Conservation (phyloP, 2,888 invertebrate genomes). For the Ptycholaimellus sp. region DNA sequence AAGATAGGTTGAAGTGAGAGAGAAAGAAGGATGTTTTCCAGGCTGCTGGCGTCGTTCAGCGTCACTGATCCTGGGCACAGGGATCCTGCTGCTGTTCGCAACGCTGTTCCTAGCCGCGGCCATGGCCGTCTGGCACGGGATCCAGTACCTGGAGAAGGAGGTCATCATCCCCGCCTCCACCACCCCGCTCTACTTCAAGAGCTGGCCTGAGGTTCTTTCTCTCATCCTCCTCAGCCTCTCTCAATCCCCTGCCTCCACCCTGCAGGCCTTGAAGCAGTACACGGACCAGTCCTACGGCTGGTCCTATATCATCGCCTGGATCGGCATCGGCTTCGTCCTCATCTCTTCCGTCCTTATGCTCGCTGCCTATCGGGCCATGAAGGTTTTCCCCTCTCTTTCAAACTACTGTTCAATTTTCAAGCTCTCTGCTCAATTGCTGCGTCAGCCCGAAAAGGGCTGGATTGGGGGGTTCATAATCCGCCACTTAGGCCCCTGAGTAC, state of each 20-base stretch:
- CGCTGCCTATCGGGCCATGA: constrained; percentile 14
- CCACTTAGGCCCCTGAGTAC: too few relatives aligned
- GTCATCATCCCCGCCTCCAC: constrained; percentile 74
- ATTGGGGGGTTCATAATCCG: constrained; percentile 1
- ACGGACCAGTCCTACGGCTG: constrained; percentile 49
- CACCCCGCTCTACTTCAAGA: too few relatives aligned
- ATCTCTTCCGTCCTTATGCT: constrained; percentile 29
- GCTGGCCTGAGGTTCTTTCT: neutral
- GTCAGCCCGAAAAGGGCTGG: neutral
- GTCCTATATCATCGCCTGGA: constrained; percentile 91
- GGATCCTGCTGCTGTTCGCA: constrained; percentile 63
- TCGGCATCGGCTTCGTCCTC: constrained; percentile 71
- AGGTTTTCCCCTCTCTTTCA: constrained; percentile 11
- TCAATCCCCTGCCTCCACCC: neutral
- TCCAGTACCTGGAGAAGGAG: constrained; percentile 79
- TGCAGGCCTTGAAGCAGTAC: constrained; percentile 15
- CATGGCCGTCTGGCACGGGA: constrained; percentile 86
- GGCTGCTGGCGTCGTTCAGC: constrained; percentile 89
- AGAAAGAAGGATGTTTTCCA: too few relatives aligned
- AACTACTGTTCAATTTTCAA: neutral
- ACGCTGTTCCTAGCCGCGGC: constrained; percentile 69
- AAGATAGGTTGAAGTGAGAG: too few relatives aligned
- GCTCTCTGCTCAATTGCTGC: neutral
- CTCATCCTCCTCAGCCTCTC: neutral
- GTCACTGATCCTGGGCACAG: constrained; percentile 72